Percentiles rank a stretch among this genome's conserved stretches.
These are phyloP conservation scores for Odontocolon sp. DNA, from an alignment of 2,888 invertebrate species.

Conservation along the genomic window DNA sequence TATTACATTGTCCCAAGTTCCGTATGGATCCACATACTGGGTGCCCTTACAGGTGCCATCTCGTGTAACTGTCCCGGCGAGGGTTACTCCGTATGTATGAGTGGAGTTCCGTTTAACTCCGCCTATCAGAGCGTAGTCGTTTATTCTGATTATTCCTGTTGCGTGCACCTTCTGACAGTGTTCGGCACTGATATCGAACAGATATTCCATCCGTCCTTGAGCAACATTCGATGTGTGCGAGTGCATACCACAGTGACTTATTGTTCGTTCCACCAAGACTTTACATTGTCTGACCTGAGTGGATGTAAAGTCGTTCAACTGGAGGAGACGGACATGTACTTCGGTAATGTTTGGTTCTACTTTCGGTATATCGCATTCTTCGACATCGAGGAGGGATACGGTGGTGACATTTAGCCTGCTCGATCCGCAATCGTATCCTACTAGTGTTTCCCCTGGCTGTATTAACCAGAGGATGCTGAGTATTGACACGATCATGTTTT, in stretches of 20 bases:
- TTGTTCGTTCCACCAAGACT: slow-evolving; percentile 15
- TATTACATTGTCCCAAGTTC: too few species aligned
- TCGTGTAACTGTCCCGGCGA: too few species aligned
- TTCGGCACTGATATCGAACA: background rate
- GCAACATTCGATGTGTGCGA: background rate
- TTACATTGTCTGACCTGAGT: slow-evolving; percentile 45
- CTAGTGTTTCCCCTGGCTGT: too few species aligned
- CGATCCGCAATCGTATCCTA: slow-evolving; percentile 51
- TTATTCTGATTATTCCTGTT: too few species aligned
- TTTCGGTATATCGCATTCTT: slow-evolving; percentile 40
- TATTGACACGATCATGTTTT: too few species aligned
- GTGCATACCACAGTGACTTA: slow-evolving; percentile 18
- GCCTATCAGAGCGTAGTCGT: too few species aligned
- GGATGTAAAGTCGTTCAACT: slow-evolving; percentile 13
- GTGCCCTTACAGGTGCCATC: too few species aligned
- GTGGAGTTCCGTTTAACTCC: too few species aligned
- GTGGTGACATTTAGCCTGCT: slow-evolving; percentile 38
- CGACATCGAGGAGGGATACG: slow-evolving; percentile 32
- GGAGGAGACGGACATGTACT: slow-evolving; percentile 38
- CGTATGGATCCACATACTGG: too few species aligned
- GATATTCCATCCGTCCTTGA: background rate
- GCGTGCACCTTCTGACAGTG: background rate
- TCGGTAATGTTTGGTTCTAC: background rate
- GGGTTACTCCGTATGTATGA: too few species aligned
- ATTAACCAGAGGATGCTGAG: too few species aligned